phyloP scores from a whole-genome alignment of 1,140 invertebrate genomes.

The Calosoma granatense region DNA sequence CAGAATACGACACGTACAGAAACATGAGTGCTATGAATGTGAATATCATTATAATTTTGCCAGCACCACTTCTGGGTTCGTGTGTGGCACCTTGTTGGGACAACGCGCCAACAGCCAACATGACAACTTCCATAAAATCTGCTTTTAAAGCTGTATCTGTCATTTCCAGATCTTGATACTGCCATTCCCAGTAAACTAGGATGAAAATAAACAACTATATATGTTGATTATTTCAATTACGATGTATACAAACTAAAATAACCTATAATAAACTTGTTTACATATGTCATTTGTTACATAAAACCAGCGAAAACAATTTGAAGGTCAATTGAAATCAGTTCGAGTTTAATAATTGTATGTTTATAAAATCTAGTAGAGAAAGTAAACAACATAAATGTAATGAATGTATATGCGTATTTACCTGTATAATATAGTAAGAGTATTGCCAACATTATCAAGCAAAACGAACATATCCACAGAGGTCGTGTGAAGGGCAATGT shows the following conservation, averaged over 20 bases:
- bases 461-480: conserved; percentile 43
- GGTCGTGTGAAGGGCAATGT: conserved; percentile 42
- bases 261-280: too few species aligned
- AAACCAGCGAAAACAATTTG: too few species aligned
- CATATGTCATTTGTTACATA: too few species aligned
- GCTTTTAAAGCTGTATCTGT: conserved; percentile 25
- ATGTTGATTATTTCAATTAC: too few species aligned
- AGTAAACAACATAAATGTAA: background rate
- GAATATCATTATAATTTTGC: conserved; percentile 37
- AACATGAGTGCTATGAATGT: conserved; percentile 35
- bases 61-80: conserved; percentile 39
- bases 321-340: too few species aligned
- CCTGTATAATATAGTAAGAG: conserved; percentile 16
- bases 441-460: conserved; percentile 21
- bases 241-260: too few species aligned
- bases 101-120: conserved; percentile 39
- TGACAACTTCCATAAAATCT: conserved; percentile 32
- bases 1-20: conserved; percentile 46
- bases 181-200: conserved; percentile 19
- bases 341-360: background rate
- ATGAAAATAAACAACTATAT: background rate
- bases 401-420: background rate
- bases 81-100: conserved; percentile 43
- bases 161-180: background rate
- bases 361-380: background rate